phyloP scores from a whole-genome alignment of 2,797 vertebrate species.

The Apogon talboti region DNA sequence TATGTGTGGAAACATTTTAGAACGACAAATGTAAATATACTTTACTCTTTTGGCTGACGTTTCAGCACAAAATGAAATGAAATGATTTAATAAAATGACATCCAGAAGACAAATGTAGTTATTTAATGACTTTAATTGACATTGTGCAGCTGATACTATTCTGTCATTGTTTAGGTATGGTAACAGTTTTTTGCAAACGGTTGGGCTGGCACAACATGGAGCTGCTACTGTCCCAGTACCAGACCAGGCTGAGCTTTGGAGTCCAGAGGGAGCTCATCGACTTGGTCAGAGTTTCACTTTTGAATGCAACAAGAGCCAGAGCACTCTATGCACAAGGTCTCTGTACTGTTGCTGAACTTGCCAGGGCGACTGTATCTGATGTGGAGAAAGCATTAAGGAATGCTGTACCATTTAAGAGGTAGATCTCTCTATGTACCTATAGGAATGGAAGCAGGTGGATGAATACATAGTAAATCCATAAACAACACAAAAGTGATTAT shows the following conservation, averaged over 20 bases:
- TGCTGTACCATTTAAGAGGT: conserved; percentile 96
- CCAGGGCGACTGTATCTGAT: conserved; percentile 84
- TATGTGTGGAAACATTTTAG: too few relatives aligned
- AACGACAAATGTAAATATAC: too few relatives aligned
- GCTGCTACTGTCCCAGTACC: conserved; percentile 93
- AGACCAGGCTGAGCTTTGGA: conserved; percentile 96
- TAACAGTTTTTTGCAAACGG: conserved; percentile 94
- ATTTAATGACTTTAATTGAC: background rate
- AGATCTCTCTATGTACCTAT: background rate
- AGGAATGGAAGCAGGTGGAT: background rate
- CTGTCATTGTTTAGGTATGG: conserved; percentile 87
- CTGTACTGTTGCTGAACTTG: conserved; percentile 91
- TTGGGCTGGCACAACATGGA: conserved; percentile 98
- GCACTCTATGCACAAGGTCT: conserved; percentile 89
- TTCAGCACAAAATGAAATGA: background rate
- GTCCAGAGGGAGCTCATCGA: conserved; percentile 95
- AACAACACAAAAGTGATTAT: background rate
- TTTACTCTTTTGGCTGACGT: too few relatives aligned
- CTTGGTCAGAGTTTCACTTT: conserved; percentile 91
- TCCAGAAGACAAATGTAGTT: conserved; percentile 1
- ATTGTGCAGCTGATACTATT: background rate
- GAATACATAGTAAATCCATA: background rate
- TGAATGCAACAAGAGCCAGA: conserved; percentile 92
- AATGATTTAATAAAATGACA: background rate
- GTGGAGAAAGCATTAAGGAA: conserved; percentile 90